Percentiles rank a stretch among this genome's conserved stretches.
phyloP scores from a whole-genome alignment of 2,113 vertebrate species.

The Myiagra hebetior region DNA sequence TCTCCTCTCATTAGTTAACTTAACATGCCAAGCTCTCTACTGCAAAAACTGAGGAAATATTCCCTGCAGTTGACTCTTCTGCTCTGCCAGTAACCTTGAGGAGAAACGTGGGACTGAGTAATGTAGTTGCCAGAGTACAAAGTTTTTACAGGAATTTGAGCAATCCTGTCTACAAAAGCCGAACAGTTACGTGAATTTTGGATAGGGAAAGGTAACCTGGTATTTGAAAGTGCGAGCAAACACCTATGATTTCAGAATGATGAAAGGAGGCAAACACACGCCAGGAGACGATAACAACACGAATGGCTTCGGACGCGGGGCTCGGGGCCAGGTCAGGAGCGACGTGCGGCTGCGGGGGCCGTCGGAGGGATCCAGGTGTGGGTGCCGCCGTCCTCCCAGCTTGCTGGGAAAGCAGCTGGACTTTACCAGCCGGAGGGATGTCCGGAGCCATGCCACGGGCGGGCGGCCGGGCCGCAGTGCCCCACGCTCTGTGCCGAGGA shows the following conservation, averaged over 20 bases:
- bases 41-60: not conserved
- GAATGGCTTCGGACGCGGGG: rapidly evolving
- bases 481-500: rapidly evolving
- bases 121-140: rapidly evolving
- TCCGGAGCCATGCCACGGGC: no score
- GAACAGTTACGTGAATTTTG: not conserved
- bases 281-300: not conserved
- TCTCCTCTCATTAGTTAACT: not conserved
- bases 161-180: not conserved
- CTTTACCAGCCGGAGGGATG: rapidly evolving
- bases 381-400: rapidly evolving
- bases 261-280: not conserved
- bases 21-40: not conserved
- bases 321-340: rapidly evolving
- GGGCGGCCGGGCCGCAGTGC: rapidly evolving
- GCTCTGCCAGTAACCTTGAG: not conserved
- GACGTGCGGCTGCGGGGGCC: rapidly evolving
- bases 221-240: not conserved
- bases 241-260: not conserved
- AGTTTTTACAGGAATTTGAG: not conserved
- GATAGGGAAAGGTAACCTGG: not conserved
- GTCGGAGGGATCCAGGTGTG: rapidly evolving
- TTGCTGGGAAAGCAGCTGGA: rapidly evolving
- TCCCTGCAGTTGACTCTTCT: not conserved
- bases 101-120: not conserved